Evolutionary conservation across 2,797 vertebrate species (phyloP).

Genomic region (Sternotherus odoratus): DNA sequence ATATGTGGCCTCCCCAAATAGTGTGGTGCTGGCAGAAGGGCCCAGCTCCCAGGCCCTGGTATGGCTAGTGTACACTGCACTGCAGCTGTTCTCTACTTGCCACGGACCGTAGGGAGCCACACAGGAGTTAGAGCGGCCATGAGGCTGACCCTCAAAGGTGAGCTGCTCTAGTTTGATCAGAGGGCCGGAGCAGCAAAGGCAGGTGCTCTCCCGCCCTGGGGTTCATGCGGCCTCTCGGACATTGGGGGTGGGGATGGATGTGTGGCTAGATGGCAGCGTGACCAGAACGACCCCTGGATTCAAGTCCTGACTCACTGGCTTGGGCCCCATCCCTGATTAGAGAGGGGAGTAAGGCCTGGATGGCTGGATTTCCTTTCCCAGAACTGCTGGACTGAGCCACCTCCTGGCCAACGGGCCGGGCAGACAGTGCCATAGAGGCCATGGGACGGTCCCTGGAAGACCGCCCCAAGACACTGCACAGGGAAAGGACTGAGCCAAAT

Average conservation of each 20-base stretch:
- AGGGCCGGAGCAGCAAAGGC: not conserved
- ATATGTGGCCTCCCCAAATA: not conserved
- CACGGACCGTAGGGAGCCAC: not conserved
- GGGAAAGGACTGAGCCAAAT: not conserved
- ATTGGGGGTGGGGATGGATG: not conserved
- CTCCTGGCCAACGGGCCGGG: not conserved
- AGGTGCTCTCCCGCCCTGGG: too few relatives aligned
- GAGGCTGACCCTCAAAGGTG: not conserved
- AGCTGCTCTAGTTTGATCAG: not conserved
- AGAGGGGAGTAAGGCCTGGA: not conserved
- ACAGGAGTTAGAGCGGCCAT: not conserved
- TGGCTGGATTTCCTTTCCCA: not conserved
- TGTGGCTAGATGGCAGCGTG: not conserved
- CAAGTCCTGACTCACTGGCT: not conserved
- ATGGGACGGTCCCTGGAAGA: too few relatives aligned
- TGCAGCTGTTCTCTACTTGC: not conserved
- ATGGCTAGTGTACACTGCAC: not conserved
- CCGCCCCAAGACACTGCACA: not conserved
- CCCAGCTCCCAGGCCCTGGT: too few relatives aligned
- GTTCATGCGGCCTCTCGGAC: not conserved
- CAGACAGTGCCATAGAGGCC: not conserved
- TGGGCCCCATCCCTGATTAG: not conserved
- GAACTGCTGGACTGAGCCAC: not conserved
- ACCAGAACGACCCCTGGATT: not conserved
- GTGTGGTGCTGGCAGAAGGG: too few relatives aligned